Base-by-base conservation (phyloP, 2,888 invertebrate species). In the Rhagonycha fulva region DNA sequence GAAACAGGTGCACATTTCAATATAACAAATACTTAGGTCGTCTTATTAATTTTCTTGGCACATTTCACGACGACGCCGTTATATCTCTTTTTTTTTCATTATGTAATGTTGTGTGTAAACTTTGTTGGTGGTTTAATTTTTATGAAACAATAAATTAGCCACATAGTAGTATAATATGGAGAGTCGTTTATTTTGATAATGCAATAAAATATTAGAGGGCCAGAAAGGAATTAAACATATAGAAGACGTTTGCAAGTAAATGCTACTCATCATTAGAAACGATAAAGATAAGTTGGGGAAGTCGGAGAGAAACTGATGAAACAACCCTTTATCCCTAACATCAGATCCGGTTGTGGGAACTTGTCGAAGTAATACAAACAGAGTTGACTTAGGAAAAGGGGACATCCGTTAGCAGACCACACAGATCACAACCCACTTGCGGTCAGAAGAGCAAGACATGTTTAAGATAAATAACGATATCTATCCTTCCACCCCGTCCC, bases 391-490 rank as follows among this genome's bases (percentile, higher is more conserved):
- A 83, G 84, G 82, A 81, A 82, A 79, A 80, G 81, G 83, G 82
- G 82, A 84, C 83, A 83, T 84, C 84, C 84, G 82, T 81, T 81
- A 81, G 79, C 79, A 78, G 85, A 85, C 85, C 86, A 82, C 85
- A 84, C 85, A 85, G 85, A 87, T 86, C 85, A 86, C 85, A 82
- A 81, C 84, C 83, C 83, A 85, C 83, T 84, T 85, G 86, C 85
- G 86, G 86, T 85, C 85, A 84, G 80, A 83, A 82, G 81, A 83
- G 82, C 83, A 84, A 86, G 86, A 86, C 86, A 84, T 84, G 85
- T 85, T 85, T 84, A 87, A 87, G 87, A 87, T 87, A 87, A 87
- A 87, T 87, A 87, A 87, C 87, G 87, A 87, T 87, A 87, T 87
- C 87, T 85, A 82, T 84, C 84, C 84, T 83, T 82, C 84, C 84